Percentiles rank a stretch among this genome's conserved stretches.
phyloP scores from a whole-genome alignment of 2,113 vertebrate species.

The Malurus alboscapulatus region DNA sequence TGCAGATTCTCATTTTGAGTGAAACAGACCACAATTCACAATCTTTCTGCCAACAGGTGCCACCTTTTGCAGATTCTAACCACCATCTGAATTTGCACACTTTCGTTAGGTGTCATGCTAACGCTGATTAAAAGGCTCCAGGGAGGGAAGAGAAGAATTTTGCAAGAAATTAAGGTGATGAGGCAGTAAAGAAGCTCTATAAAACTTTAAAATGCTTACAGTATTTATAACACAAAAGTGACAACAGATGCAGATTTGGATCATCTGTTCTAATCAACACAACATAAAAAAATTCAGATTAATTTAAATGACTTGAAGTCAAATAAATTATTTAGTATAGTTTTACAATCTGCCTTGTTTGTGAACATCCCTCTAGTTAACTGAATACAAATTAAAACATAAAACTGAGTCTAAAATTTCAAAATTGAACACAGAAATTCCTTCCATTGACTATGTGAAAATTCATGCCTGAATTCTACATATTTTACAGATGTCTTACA shows the following conservation, averaged over 20 bases:
- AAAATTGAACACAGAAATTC: neutral
- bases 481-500: neutral
- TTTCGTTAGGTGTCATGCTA: neutral
- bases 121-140: neutral
- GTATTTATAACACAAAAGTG: neutral
- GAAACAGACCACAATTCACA: neutral
- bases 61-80: neutral
- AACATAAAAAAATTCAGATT: neutral
- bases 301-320: neutral
- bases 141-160: rapidly evolving
- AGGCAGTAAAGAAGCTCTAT: neutral
- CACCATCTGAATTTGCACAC: neutral
- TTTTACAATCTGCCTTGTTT: neutral
- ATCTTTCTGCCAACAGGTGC: neutral
- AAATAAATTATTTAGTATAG: neutral
- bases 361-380: neutral
- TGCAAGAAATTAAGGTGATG: neutral
- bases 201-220: neutral
- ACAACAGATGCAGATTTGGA: neutral
- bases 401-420: neutral
- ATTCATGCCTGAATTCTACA: neutral
- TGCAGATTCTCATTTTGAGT: neutral
- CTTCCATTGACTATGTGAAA: neutral
- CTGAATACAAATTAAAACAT: neutral
- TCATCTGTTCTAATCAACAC: neutral